Evolutionary conservation across 2,888 invertebrate genomes (phyloP).

Genomic region (Drosophila helvetica): DNA sequence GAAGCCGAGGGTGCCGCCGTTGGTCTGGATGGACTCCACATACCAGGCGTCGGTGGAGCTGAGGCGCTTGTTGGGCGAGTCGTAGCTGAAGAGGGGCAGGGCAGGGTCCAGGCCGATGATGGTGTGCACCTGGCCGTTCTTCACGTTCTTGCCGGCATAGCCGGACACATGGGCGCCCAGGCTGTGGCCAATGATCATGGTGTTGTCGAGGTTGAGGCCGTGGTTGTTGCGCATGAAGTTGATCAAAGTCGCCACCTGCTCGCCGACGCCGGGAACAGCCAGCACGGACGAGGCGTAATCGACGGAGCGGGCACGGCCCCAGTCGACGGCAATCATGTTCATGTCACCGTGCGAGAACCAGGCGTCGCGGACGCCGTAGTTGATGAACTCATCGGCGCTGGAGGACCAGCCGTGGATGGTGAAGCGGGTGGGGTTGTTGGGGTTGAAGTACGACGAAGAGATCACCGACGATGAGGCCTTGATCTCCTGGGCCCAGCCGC

Average conservation of each 20-base stretch:
- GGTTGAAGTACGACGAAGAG: conserved; percentile 57
- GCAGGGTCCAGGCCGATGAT: conserved; percentile 85
- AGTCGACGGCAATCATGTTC: conserved; percentile 87
- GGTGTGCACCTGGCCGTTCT: conserved; percentile 85
- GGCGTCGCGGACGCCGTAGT: conserved; percentile 81
- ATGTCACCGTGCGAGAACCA: conserved; percentile 86
- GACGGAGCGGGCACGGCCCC: conserved; percentile 85
- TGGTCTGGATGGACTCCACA: conserved; percentile 82
- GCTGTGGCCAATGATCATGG: conserved; percentile 86
- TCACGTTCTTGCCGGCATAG: conserved; percentile 86
- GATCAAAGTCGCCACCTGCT: conserved; percentile 73
- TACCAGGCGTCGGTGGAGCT: conserved; percentile 75
- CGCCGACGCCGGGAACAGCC: conserved; percentile 74
- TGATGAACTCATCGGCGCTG: conserved; percentile 75
- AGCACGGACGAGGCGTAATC: conserved; percentile 86
- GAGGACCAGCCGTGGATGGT: conserved; percentile 86
- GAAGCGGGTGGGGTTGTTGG: conserved; percentile 69
- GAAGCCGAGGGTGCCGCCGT: conserved; percentile 78
- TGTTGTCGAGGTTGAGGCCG: conserved; percentile 84
- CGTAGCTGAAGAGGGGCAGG: conserved; percentile 73
- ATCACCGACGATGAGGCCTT: conserved; percentile 50
- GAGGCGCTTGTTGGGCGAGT: conserved; percentile 68
- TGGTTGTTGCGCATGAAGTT: conserved; percentile 84
- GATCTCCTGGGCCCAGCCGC: conserved; percentile 56
- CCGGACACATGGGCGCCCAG: conserved; percentile 87